A percentile compares a stretch with the other conserved stretches of the same genome.
These are phyloP conservation scores for Gastrophysa polygoni DNA, from an alignment of 2,888 invertebrate species.

Conservation along the genomic window DNA sequence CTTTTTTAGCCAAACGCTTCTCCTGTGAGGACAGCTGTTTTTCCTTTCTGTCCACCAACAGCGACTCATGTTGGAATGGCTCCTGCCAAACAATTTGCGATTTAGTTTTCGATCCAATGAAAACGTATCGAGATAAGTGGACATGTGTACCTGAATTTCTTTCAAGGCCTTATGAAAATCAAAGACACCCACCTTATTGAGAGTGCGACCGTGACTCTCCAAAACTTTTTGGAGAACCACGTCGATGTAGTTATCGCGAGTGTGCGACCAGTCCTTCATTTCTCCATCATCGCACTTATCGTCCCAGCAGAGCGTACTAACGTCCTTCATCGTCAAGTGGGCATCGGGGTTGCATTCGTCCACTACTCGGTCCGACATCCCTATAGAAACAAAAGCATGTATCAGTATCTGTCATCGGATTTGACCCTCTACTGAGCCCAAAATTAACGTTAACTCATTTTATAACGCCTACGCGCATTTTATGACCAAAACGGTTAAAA, in stretches of 20 bases:
- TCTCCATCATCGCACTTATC: slow-evolving; percentile 88
- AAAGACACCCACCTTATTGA: slow-evolving; percentile 67
- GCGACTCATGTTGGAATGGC: slow-evolving; percentile 95
- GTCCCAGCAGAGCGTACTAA: slow-evolving; percentile 88
- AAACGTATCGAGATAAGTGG: too few relatives aligned
- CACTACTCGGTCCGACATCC: slow-evolving; percentile 95
- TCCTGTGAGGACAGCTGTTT: slow-evolving; percentile 93
- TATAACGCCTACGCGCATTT: too few relatives aligned
- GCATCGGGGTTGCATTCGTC: slow-evolving; percentile 98
- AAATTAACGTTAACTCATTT: too few relatives aligned
- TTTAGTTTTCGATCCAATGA: too few relatives aligned
- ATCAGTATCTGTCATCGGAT: neutral
- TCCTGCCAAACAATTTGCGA: slow-evolving; percentile 54
- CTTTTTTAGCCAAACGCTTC: slow-evolving; percentile 89
- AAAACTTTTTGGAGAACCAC: slow-evolving; percentile 79
- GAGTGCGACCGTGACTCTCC: slow-evolving; percentile 65
- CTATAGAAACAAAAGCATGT: slow-evolving; percentile 38
- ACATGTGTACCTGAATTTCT: too few relatives aligned
- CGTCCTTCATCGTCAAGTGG: slow-evolving; percentile 86
- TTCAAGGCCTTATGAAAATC: too few relatives aligned
- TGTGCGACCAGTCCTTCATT: slow-evolving; percentile 73
- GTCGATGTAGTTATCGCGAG: slow-evolving; percentile 79
- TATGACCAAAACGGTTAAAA: too few relatives aligned
- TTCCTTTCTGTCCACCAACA: slow-evolving; percentile 92
- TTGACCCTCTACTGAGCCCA: too few relatives aligned